Evolutionary conservation across 2,113 vertebrate species (phyloP).

Genomic region (Aptenodytes patagonicus): DNA sequence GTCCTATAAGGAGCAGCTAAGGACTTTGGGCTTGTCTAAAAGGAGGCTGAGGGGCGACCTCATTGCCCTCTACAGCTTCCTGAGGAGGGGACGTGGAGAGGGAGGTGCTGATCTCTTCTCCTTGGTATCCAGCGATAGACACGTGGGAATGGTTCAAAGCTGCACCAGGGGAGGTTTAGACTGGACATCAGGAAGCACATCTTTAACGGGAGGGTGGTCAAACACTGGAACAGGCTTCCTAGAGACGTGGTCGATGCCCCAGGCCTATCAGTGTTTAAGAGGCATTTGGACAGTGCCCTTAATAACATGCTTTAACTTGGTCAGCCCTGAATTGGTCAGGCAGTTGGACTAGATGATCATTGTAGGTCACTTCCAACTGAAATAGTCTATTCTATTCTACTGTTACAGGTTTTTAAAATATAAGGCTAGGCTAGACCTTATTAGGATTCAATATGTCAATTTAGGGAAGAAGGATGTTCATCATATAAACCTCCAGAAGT

Average conservation of each 20-base stretch:
- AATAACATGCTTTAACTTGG: not conserved
- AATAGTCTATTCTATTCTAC: not conserved
- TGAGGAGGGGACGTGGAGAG: too few species aligned
- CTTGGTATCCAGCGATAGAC: not conserved
- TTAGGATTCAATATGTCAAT: not conserved
- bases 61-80: too few species aligned
- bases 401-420: not conserved
- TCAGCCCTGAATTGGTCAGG: not conserved
- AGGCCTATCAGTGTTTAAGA: not conserved
- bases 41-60: too few species aligned
- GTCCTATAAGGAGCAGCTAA: too few species aligned
- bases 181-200: not conserved
- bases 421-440: not conserved
- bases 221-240: not conserved
- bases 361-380: not conserved
- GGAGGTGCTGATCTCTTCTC: too few species aligned
- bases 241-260: not conserved
- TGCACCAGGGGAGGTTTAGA: not conserved
- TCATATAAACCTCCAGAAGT: not conserved
- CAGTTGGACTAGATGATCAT: not conserved
- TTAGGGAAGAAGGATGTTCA: not conserved
- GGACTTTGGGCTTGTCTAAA: too few species aligned
- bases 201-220: not conserved
- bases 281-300: not conserved
- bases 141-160: not conserved